Conservation (phyloP, 92 coral and sea anemone genomes). For the Palythoa grandis region DNA sequence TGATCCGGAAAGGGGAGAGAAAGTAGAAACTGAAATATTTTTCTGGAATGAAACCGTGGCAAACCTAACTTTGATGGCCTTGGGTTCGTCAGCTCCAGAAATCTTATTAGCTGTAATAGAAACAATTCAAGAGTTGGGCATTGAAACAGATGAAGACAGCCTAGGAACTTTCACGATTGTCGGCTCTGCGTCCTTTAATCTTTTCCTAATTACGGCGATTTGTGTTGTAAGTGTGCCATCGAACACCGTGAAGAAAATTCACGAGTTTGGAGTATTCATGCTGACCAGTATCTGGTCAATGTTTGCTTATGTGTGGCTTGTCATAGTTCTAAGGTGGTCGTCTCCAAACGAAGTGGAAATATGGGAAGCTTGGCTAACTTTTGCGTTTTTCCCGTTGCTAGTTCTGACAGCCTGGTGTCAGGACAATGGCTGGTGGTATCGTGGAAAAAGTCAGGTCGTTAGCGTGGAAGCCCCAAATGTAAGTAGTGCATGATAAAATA, state of each 20-base stretch:
- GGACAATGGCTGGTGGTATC: conserved; percentile 89
- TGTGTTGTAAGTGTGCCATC: conserved; percentile 85
- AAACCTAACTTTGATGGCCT: conserved; percentile 83
- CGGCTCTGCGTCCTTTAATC: conserved; percentile 89
- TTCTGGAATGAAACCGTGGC: conserved; percentile 95
- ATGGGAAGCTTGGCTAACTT: conserved; percentile 86
- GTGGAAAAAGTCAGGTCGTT: conserved; percentile 57
- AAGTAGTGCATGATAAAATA: conserved; percentile 13
- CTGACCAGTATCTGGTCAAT: conserved; percentile 84
- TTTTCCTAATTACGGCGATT: conserved; percentile 79
- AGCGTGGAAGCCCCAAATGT: conserved; percentile 87
- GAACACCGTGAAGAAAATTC: conserved; percentile 70
- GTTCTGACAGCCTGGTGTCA: conserved; percentile 89
- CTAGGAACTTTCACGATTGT: conserved; percentile 90
- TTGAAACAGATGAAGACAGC: conserved; percentile 64
- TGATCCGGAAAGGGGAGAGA: conserved; percentile 79
- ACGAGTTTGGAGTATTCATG: conserved; percentile 87
- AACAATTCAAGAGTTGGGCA: conserved; percentile 69
- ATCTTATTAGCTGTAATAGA: conserved; percentile 83
- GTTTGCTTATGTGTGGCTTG: conserved; percentile 88
- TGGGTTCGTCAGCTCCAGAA: conserved; percentile 91
- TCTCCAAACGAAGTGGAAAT: conserved; percentile 81
- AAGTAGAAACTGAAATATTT: conserved; percentile 84
- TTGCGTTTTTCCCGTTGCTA: conserved; percentile 76
- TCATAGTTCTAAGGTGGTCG: conserved; percentile 71